Evolutionary conservation across 2,888 invertebrate species (phyloP).

Genomic region (Monoplex corrugatus): DNA sequence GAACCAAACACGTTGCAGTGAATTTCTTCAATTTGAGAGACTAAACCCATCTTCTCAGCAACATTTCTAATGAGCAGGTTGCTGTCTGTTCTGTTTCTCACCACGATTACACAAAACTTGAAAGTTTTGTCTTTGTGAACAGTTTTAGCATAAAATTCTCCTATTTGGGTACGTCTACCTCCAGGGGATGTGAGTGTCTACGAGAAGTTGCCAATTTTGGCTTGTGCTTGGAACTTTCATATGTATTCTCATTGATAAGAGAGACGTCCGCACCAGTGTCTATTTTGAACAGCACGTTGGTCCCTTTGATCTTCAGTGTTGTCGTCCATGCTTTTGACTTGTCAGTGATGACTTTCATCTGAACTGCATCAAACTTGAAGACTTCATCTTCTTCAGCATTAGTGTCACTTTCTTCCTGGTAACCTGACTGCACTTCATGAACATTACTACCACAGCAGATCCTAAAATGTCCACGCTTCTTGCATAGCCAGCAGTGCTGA

Average conservation of each 20-base stretch:
- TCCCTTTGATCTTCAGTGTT: neutral
- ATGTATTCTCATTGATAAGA: neutral
- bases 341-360: too few species aligned
- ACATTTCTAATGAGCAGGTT: neutral
- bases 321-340: neutral
- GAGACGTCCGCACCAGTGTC: constrained; percentile 16
- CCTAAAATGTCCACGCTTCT: neutral
- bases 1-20: neutral
- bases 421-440: neutral
- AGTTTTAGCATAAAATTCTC: neutral
- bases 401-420: neutral
- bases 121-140: neutral
- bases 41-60: neutral
- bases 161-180: neutral
- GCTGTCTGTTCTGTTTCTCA: neutral
- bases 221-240: neutral
- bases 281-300: neutral
- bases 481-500: neutral
- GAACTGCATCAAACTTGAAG: too few species aligned
- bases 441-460: neutral
- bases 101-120: neutral
- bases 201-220: neutral
- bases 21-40: neutral
- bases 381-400: neutral
- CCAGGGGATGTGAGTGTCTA: neutral